Percentiles rank a stretch among this genome's conserved stretches.
These are phyloP conservation scores for Microcebus murinus DNA, from an alignment of 2,113 vertebrate genomes.

Conservation along the genomic window DNA sequence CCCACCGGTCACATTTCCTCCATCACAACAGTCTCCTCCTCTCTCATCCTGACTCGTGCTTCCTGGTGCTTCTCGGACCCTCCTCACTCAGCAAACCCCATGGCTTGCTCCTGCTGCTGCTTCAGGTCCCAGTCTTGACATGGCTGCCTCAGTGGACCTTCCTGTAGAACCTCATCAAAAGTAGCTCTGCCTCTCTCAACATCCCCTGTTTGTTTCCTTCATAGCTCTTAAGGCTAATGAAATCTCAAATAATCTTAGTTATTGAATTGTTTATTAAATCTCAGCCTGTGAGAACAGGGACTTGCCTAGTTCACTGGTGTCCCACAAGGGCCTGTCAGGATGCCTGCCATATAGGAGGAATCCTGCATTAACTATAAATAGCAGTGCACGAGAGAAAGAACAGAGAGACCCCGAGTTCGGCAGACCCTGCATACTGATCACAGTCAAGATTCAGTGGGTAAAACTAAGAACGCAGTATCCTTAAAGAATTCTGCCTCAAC, in stretches of 20 bases:
- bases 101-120: not conserved
- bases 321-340: not conserved
- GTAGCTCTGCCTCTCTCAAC: rapidly evolving
- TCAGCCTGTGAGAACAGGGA: not conserved
- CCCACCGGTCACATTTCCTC: not conserved
- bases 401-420: not conserved
- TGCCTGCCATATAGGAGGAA: not conserved
- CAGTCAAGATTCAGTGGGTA: not conserved
- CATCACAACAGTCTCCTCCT: not conserved
- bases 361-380: not conserved
- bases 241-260: not conserved
- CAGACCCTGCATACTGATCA: not conserved
- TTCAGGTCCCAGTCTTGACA: not conserved
- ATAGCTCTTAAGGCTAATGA: not conserved
- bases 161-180: not conserved
- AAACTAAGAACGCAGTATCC: not conserved
- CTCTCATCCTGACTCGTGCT: not conserved
- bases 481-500: not conserved
- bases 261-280: not conserved
- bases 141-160: not conserved
- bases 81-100: not conserved
- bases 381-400: not conserved
- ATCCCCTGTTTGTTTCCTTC: not conserved
- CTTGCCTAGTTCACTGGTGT: not conserved
- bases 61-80: not conserved